phyloP scores from a whole-genome alignment of 2,888 invertebrate genomes.

The Sminthurides aquaticus region DNA sequence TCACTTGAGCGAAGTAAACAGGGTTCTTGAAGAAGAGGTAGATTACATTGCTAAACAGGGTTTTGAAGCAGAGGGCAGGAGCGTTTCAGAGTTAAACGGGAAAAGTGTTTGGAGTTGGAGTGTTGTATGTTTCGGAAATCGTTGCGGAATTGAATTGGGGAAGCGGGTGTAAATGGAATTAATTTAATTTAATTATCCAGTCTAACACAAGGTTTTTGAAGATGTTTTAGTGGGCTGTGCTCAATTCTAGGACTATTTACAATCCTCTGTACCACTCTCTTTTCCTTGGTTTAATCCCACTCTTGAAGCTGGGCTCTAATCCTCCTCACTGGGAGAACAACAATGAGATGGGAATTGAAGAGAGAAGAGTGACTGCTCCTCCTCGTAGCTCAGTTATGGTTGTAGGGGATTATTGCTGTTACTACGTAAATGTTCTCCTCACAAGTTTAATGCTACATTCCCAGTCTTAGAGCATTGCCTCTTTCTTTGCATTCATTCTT shows the following conservation, averaged over 20 bases:
- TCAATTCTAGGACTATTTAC: background rate
- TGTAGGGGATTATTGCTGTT: background rate
- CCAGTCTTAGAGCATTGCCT: too few species aligned
- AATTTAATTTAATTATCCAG: background rate
- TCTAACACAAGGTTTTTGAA: background rate
- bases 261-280: background rate
- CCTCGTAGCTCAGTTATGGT: background rate
- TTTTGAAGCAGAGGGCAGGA: too few species aligned
- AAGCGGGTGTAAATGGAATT: background rate
- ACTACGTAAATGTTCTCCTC: background rate
- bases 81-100: too few species aligned
- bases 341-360: background rate
- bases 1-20: too few species aligned
- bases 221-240: background rate
- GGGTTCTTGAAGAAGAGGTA: too few species aligned
- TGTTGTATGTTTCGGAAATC: too few species aligned
- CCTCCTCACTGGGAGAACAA: background rate
- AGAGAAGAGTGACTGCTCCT: background rate
- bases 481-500: too few species aligned
- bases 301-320: background rate
- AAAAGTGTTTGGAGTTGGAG: too few species aligned
- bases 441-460: too few species aligned
- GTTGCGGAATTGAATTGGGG: too few species aligned
- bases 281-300: background rate
- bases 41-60: too few species aligned